Evolutionary conservation across 2,113 vertebrate genomes (phyloP).

Genomic region (Copsychus sechellarum): DNA sequence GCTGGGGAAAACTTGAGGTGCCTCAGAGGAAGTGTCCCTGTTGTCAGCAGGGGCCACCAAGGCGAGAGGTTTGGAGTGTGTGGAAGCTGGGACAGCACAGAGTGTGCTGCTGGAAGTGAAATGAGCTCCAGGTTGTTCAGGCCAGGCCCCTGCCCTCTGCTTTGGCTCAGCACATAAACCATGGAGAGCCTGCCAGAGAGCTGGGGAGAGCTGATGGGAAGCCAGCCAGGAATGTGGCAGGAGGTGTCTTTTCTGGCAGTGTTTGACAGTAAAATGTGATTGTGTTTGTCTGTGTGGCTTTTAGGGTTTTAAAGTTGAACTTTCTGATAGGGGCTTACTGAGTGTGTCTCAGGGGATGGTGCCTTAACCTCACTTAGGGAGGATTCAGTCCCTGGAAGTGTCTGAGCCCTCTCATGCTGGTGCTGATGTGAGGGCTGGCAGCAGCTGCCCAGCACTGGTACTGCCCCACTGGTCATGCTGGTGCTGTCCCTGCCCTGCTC

Average conservation of each 20-base stretch:
- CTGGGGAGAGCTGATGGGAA: not conserved
- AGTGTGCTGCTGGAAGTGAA: not conserved
- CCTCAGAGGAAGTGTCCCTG: not conserved
- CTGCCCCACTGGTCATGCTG: not conserved
- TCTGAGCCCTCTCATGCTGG: not conserved
- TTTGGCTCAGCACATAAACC: not conserved
- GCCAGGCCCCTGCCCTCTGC: not conserved
- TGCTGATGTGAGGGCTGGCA: accelerated
- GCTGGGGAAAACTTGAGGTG: not conserved
- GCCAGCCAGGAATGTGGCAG: not conserved
- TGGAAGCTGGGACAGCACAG: accelerated
- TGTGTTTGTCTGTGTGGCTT: not conserved
- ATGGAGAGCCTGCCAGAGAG: not conserved
- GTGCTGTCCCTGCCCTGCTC: not conserved
- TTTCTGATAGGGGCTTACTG: not conserved
- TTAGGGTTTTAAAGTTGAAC: not conserved
- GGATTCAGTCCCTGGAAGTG: not conserved
- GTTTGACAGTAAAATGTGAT: not conserved
- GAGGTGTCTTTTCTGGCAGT: not conserved
- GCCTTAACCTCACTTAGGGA: not conserved
- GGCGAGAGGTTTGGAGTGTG: not conserved
- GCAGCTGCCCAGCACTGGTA: not conserved
- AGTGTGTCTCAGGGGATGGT: not conserved
- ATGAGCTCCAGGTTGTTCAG: accelerated
- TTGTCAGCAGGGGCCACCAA: not conserved